Evolutionary conservation across 2,888 invertebrate genomes (phyloP).

Genomic region (Limnephilus lunatus): DNA sequence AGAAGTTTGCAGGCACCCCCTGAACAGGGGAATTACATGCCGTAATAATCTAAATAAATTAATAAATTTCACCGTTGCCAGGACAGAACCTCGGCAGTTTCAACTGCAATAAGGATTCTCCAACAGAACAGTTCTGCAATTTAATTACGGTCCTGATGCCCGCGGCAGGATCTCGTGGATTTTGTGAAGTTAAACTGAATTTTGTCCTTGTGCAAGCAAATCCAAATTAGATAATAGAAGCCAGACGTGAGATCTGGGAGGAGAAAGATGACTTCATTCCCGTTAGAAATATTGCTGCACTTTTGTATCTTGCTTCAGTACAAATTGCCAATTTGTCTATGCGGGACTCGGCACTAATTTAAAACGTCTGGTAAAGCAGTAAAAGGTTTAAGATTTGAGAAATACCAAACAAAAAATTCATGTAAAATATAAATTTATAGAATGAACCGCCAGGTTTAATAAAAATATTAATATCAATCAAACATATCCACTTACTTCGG

Average conservation of each 20-base stretch:
- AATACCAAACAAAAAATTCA: neutral
- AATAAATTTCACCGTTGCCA: neutral
- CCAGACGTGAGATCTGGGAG: neutral
- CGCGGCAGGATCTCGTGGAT: constrained; percentile 12
- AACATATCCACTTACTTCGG: no score
- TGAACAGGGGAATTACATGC: neutral
- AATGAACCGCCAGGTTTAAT: neutral
- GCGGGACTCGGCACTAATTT: neutral
- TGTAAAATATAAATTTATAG: neutral
- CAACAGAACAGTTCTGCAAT: neutral
- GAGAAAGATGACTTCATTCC: neutral
- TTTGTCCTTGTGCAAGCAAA: constrained; percentile 35
- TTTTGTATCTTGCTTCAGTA: neutral
- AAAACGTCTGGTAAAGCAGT: neutral
- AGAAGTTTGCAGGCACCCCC: neutral
- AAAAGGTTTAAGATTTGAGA: neutral
- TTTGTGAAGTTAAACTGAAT: constrained; percentile 35
- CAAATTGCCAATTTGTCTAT: neutral
- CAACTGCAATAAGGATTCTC: neutral
- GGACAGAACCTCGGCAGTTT: neutral
- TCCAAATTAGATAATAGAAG: constrained; percentile 41
- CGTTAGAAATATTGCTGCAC: neutral
- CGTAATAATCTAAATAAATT: neutral
- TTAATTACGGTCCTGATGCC: constrained; percentile 31
- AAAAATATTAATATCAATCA: neutral